These are phyloP conservation scores for Coelinius sp. DNA, from an alignment of 2,888 invertebrate species.

Conservation along the genomic window DNA sequence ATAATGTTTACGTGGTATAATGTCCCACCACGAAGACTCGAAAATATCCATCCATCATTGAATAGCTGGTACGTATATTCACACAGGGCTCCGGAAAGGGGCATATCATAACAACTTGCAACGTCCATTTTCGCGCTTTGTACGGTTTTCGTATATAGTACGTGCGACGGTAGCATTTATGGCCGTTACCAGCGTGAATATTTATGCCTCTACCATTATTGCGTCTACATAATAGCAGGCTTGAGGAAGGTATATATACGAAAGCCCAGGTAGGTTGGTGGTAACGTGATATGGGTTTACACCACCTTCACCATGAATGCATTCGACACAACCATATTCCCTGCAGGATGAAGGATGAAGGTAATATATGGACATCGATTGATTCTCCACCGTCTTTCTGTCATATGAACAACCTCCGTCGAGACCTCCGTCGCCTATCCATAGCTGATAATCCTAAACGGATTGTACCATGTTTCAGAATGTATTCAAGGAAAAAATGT, in stretches of 20 bases:
- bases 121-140: slow-evolving; percentile 22
- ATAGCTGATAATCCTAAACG: not conserved
- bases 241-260: slow-evolving; percentile 38
- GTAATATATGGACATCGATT: not conserved
- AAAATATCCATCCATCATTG: slow-evolving; percentile 34
- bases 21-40: not conserved
- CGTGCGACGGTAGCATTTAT: slow-evolving; percentile 67
- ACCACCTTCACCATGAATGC: not conserved
- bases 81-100: slow-evolving; percentile 7
- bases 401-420: not conserved
- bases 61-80: slow-evolving; percentile 1
- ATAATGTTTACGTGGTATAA: not conserved
- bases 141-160: slow-evolving; percentile 22
- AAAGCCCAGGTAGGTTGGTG: slow-evolving; percentile 27
- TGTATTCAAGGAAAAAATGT: slow-evolving; percentile 10
- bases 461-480: not conserved
- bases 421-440: not conserved
- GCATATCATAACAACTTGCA: slow-evolving; percentile 26
- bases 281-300: slow-evolving; percentile 2
- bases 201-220: slow-evolving; percentile 68
- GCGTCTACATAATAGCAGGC: slow-evolving; percentile 66
- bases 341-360: not conserved
- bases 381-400: not conserved
- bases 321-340: not conserved
- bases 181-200: slow-evolving; percentile 66